Base-by-base conservation (phyloP, 2,797 vertebrate genomes). In the Caiman crocodilus region DNA sequence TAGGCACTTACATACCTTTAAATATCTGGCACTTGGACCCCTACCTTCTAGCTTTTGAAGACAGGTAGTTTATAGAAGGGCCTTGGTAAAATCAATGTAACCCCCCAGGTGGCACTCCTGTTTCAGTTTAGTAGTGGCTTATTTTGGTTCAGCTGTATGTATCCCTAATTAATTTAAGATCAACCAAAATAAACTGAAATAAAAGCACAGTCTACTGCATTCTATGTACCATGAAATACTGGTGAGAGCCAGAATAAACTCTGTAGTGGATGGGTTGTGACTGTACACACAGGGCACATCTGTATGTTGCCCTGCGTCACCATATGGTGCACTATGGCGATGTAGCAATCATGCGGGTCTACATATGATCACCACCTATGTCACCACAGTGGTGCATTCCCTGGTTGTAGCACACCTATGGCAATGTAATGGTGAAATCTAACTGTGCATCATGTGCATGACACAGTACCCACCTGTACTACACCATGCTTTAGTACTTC, bases 81-180 rank as follows among this genome's bases (percentile, higher is more conserved):
- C 32, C 32, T 71, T 42, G 35, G 23, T 71, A 23, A 25, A 42
- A 71, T 21, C 13, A 69, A 20, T 69, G 18, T 32, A 20, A 35
- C 17, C 30, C 20, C 18, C 30, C 32, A 12, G 20, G 30, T 35
- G 30, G 65, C 9, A 35, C 65, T 32, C 30, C 32, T 65, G 30
- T n/a, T 64, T 64, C 63, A 64, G 14, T 26, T 63, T 26, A 28
- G 28, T 64, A 64, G 61, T 64, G 61, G 13, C 14, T 65, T 65
- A 18, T 30, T 65, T 65, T 65, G 16, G 28, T 65, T 67, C 30
- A 67, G 32, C 0, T 5, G 35, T 28, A 42, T 0, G 13, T 3
- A 25, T 63, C 26, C 67, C 59, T 25, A 21, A 74, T 0, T 0
- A 8, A 12, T 5, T 0, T 0, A 64, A 28, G 23, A 17, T 14